Evolutionary conservation across 2,888 invertebrate species (phyloP).

Genomic region (Campaea margaritaria): DNA sequence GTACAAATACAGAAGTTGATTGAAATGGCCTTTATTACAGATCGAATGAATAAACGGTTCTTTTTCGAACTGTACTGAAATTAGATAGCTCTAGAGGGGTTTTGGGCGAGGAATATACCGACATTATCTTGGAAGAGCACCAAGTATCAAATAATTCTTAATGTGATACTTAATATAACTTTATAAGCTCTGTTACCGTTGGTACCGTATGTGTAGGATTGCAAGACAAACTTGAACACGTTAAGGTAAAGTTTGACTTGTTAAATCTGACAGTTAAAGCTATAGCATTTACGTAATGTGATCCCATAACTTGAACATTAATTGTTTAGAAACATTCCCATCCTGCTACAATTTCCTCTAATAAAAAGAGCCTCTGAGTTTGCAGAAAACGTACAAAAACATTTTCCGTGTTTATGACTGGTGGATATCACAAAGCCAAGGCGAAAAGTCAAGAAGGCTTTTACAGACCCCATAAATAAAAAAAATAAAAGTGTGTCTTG

Average conservation of each 20-base stretch:
- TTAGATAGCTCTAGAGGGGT: conserved; percentile 11
- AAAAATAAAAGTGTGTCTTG: conserved; percentile 17
- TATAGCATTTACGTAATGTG: background rate
- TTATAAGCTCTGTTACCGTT: conserved; percentile 6
- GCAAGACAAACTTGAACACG: background rate
- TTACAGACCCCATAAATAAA: conserved; percentile 28
- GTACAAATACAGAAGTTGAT: conserved; percentile 39
- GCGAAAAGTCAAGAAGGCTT: conserved; percentile 28
- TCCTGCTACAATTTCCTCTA: background rate
- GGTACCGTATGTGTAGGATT: background rate
- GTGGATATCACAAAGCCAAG: conserved; percentile 24
- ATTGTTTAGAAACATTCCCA: background rate
- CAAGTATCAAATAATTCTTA: background rate
- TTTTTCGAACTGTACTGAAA: conserved; percentile 22
- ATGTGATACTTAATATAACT: background rate
- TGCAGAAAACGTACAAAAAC: conserved; percentile 21
- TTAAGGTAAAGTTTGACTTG: conserved; percentile 6
- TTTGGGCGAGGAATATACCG: conserved; percentile 3
- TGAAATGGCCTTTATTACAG: conserved; percentile 37
- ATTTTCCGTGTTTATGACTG: conserved; percentile 13
- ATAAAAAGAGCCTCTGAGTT: conserved; percentile 9
- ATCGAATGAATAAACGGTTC: conserved; percentile 18
- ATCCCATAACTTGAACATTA: background rate
- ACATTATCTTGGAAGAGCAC: conserved; percentile 2
- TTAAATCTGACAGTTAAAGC: background rate